These are phyloP conservation scores for Drosophila navojoa DNA, from an alignment of 1,140 invertebrate species.

Conservation along the genomic window DNA sequence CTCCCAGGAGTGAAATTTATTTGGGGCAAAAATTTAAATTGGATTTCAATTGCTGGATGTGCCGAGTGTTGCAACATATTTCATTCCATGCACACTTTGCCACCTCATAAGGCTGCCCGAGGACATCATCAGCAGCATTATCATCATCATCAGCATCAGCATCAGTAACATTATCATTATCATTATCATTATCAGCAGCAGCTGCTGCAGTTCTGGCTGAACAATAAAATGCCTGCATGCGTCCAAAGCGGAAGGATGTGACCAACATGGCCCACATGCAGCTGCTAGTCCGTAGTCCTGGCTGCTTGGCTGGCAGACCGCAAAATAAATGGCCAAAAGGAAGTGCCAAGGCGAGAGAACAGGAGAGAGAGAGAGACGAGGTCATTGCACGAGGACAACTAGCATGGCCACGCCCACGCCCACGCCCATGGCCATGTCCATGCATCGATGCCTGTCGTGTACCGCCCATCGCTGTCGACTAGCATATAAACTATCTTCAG, in stretches of 20 bases:
- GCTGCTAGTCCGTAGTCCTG: constrained; percentile 15
- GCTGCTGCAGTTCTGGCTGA: not conserved
- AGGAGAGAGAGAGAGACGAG: constrained; percentile 20
- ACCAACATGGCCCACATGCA: constrained; percentile 48
- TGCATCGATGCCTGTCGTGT: too few species aligned
- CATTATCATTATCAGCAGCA: constrained; percentile 1
- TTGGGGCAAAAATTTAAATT: constrained; percentile 53
- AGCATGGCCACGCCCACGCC: not conserved
- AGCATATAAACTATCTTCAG: too few species aligned
- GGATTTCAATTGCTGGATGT: constrained; percentile 46
- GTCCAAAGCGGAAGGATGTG: constrained; percentile 34
- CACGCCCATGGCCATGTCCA: too few species aligned
- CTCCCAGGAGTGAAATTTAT: constrained; percentile 3
- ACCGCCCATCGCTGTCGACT: too few species aligned
- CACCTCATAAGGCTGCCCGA: constrained; percentile 9
- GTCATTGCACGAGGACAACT: constrained; percentile 2
- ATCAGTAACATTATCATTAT: not conserved
- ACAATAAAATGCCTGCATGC: constrained; percentile 38
- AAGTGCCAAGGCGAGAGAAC: constrained; percentile 48
- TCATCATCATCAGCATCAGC: not conserved
- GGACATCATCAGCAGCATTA: constrained; percentile 6
- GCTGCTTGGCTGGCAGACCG: constrained; percentile 31
- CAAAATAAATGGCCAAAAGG: constrained; percentile 64
- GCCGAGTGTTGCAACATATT: constrained; percentile 48
- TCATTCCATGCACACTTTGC: constrained; percentile 28